Percentiles rank a stretch among this genome's conserved stretches.
Evolutionary conservation across 2,113 vertebrate species (phyloP).

Genomic region (Mystacornis crossleyi): DNA sequence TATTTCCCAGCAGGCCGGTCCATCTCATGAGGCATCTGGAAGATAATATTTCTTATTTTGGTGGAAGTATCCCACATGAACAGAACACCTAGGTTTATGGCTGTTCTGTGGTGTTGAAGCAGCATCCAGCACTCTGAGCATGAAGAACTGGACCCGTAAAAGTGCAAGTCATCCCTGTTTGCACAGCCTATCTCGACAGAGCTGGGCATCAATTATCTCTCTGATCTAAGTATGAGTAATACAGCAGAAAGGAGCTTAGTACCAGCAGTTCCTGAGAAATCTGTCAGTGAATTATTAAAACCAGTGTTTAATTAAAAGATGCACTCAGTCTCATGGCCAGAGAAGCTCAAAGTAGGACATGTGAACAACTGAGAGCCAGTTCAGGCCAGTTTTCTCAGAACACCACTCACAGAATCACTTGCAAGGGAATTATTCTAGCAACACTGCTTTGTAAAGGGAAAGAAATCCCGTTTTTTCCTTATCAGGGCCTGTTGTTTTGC

Average conservation of each 20-base stretch:
- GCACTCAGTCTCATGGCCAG: neutral
- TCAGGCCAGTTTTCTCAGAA: neutral
- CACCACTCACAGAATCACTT: neutral
- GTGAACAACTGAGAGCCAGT: rapidly evolving
- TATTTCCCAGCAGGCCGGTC: neutral
- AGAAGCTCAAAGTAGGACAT: neutral
- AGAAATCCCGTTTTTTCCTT: neutral
- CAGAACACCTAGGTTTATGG: too few relatives aligned
- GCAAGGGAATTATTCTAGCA: neutral
- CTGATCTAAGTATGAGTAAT: neutral
- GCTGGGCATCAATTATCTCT: neutral
- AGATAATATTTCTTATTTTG: neutral
- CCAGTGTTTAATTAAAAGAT: neutral
- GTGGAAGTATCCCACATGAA: neutral
- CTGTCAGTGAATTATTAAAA: neutral
- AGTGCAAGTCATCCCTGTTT: neutral
- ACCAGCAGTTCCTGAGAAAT: neutral
- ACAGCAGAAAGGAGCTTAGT: neutral
- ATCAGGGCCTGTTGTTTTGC: neutral
- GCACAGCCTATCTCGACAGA: neutral
- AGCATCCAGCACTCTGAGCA: neutral
- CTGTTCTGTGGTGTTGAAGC: neutral
- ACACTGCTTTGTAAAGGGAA: neutral
- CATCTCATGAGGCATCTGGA: neutral
- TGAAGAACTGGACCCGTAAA: neutral